Evolutionary conservation across 1,140 invertebrate species (phyloP).

Genomic region (Ruditapes philippinarum): DNA sequence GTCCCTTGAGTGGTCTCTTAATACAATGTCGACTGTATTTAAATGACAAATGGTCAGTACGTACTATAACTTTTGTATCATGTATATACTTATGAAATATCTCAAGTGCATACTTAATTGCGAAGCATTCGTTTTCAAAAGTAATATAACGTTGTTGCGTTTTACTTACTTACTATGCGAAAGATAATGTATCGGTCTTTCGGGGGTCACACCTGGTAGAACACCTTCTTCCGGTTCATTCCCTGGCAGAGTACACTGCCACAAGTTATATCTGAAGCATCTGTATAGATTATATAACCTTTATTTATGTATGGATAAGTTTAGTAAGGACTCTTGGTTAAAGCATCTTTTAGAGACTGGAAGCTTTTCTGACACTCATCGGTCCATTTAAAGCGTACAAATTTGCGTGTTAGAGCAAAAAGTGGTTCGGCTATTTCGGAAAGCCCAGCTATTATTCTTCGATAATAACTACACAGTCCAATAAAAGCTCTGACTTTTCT

Average conservation of each 20-base stretch:
- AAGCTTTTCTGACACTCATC: slow-evolving; percentile 70
- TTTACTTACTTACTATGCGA: slow-evolving; percentile 66
- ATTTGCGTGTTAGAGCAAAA: slow-evolving; percentile 84
- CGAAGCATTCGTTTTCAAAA: slow-evolving; percentile 15
- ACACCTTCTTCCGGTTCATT: neutral
- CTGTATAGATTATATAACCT: slow-evolving; percentile 18
- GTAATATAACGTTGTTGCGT: neutral
- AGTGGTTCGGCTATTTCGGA: slow-evolving; percentile 83
- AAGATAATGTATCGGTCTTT: slow-evolving; percentile 59
- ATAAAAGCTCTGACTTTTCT: slow-evolving; percentile 85
- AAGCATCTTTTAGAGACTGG: slow-evolving; percentile 70
- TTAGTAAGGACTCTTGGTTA: slow-evolving; percentile 67
- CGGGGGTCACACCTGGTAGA: neutral
- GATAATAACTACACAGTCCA: slow-evolving; percentile 87
- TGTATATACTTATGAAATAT: slow-evolving; percentile 3
- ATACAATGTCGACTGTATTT: neutral
- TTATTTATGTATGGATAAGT: slow-evolving; percentile 11
- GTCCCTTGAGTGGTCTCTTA: no score
- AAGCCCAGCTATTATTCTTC: slow-evolving; percentile 85
- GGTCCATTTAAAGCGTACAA: slow-evolving; percentile 77
- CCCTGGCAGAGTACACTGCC: slow-evolving; percentile 55
- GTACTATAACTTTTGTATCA: neutral
- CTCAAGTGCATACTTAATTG: slow-evolving; percentile 5
- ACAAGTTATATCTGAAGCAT: neutral
- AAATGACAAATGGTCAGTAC: slow-evolving; percentile 13